Evolutionary conservation across 2,797 vertebrate genomes (phyloP).

Genomic region (Anabas testudineus): DNA sequence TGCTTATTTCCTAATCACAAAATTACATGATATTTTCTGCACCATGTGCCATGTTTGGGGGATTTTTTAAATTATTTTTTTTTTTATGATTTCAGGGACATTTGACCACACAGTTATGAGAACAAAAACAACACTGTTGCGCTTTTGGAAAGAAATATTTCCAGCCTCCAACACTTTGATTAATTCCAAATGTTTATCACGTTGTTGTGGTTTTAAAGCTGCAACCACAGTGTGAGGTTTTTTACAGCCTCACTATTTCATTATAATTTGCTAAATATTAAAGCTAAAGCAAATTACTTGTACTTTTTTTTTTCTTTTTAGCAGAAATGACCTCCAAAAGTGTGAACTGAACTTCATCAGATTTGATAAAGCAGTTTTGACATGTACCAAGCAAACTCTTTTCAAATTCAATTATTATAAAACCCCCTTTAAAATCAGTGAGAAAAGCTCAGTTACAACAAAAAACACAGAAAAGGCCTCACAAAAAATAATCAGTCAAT

Average conservation of each 20-base stretch:
- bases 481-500: background rate
- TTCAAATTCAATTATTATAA: too few species aligned
- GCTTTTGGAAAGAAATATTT: background rate
- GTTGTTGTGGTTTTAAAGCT: background rate
- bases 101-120: background rate
- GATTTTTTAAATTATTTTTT: too few species aligned
- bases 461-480: background rate
- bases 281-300: too few species aligned
- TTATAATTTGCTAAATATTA: too few species aligned
- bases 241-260: too few species aligned
- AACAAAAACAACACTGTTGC: background rate
- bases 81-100: background rate
- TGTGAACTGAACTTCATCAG: too few species aligned
- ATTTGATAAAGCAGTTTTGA: too few species aligned
- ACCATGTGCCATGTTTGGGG: constrained; percentile 1
- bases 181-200: background rate
- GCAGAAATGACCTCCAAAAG: too few species aligned
- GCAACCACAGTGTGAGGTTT: too few species aligned
- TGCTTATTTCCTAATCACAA: background rate
- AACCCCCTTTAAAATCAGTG: background rate
- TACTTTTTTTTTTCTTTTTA: too few species aligned
- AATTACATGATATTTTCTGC: background rate
- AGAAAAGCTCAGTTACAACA: background rate
- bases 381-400: too few species aligned
- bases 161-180: background rate